Conservation (phyloP, 1,140 invertebrate species). For the Panagrolaimus sp. region DNA sequence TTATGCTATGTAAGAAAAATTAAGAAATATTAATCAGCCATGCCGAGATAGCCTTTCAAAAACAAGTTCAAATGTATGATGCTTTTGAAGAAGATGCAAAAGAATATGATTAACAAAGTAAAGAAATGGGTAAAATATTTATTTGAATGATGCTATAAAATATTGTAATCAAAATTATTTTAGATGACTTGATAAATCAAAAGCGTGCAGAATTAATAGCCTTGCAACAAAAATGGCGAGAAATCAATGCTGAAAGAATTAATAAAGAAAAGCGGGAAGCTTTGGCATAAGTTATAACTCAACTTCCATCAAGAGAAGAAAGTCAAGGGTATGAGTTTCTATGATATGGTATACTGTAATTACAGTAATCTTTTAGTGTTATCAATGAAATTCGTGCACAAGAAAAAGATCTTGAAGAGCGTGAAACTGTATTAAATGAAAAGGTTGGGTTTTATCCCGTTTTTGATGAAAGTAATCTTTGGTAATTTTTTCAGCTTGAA, state of each 20-base stretch:
- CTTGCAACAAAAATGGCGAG: conserved; percentile 10
- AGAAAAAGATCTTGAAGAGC: neutral
- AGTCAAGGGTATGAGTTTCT: neutral
- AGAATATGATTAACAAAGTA: conserved; percentile 3
- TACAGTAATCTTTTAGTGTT: neutral
- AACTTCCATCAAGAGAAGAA: conserved; percentile 5
- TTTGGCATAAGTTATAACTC: neutral
- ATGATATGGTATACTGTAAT: too few relatives aligned
- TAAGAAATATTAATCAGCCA: neutral
- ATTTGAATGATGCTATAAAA: neutral
- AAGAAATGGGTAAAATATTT: conserved; percentile 8
- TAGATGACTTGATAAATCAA: neutral
- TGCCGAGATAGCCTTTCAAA: neutral
- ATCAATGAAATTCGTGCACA: neutral
- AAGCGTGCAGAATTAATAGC: neutral
- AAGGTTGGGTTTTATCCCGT: neutral
- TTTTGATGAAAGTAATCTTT: too few relatives aligned
- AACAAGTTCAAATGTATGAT: neutral
- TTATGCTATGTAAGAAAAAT: too few relatives aligned
- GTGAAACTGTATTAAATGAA: neutral
- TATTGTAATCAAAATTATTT: neutral
- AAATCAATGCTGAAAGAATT: conserved; percentile 3
- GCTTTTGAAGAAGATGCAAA: neutral
- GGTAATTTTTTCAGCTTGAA: neutral
- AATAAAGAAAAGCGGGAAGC: conserved; percentile 9